Evolutionary conservation across 2,888 invertebrate species (phyloP).

Genomic region (Drosophila nr. perissopoda): DNA sequence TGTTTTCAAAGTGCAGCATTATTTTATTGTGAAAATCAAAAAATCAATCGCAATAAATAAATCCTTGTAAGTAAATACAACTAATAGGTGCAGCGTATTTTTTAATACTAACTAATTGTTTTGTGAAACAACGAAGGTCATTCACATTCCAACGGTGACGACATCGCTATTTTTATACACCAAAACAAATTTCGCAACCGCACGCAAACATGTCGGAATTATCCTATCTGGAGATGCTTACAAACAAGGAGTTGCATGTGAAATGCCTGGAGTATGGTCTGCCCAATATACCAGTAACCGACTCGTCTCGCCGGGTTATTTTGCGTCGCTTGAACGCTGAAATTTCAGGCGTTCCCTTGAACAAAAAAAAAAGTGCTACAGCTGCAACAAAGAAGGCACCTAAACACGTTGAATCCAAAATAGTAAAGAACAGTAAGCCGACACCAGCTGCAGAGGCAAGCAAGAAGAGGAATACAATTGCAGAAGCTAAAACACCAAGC

Average conservation of each 20-base stretch:
- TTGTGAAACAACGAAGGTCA: conserved; percentile 11
- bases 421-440: conserved; percentile 67
- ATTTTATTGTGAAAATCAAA: neutral
- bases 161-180: conserved; percentile 59
- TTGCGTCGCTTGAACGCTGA: conserved; percentile 73
- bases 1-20: neutral
- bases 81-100: no score
- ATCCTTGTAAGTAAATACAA: neutral
- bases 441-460: conserved; percentile 53
- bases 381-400: conserved; percentile 49
- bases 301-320: conserved; percentile 80
- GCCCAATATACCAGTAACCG: conserved; percentile 83
- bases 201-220: conserved; percentile 62
- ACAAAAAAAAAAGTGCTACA: conserved; percentile 40
- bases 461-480: conserved; percentile 1
- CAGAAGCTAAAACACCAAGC: conserved; percentile 12
- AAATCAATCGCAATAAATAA: neutral
- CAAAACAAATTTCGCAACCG: conserved; percentile 42
- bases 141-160: conserved; percentile 47
- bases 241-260: conserved; percentile 78
- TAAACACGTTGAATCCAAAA: conserved; percentile 75
- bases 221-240: conserved; percentile 71
- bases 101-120: neutral
- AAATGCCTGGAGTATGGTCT: conserved; percentile 80
- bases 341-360: conserved; percentile 65